These are phyloP conservation scores for Cotesia typhae DNA, from an alignment of 1,140 invertebrate genomes.

Conservation along the genomic window DNA sequence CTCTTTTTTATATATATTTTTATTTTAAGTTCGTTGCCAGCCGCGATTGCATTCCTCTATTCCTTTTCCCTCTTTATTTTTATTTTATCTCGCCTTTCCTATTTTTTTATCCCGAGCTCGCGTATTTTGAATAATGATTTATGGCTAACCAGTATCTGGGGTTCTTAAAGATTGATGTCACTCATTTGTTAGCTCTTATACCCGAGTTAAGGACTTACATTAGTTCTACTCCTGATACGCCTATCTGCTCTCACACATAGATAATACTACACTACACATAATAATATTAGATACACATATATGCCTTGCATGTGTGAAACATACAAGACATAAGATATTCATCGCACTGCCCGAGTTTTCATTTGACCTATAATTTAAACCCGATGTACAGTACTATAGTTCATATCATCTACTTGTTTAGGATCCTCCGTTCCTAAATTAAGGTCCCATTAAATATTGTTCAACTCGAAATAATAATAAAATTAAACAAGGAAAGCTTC, in stretches of 20 bases:
- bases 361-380: slow-evolving; percentile 14
- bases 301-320: no score
- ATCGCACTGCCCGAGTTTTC: not conserved
- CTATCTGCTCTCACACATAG: no score
- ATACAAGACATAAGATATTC: no score
- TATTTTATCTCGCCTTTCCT: slow-evolving; percentile 18
- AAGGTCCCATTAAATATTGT: slow-evolving; percentile 6
- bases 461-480: no score
- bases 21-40: slow-evolving; percentile 32
- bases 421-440: slow-evolving; percentile 6
- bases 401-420: not conserved
- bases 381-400: no score
- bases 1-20: slow-evolving; percentile 16
- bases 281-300: no score
- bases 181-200: not conserved
- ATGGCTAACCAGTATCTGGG: not conserved
- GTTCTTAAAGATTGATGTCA: slow-evolving; percentile 4
- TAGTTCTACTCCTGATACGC: not conserved
- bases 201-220: not conserved
- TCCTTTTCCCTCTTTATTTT: slow-evolving; percentile 7
- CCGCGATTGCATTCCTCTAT: slow-evolving; percentile 27
- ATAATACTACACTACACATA: no score
- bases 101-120: slow-evolving; percentile 9
- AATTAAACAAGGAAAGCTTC: not conserved
- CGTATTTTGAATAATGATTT: slow-evolving; percentile 2